These are phyloP conservation scores for Rhagoletis zephyria DNA, from an alignment of 1,140 invertebrate genomes.

Conservation along the genomic window DNA sequence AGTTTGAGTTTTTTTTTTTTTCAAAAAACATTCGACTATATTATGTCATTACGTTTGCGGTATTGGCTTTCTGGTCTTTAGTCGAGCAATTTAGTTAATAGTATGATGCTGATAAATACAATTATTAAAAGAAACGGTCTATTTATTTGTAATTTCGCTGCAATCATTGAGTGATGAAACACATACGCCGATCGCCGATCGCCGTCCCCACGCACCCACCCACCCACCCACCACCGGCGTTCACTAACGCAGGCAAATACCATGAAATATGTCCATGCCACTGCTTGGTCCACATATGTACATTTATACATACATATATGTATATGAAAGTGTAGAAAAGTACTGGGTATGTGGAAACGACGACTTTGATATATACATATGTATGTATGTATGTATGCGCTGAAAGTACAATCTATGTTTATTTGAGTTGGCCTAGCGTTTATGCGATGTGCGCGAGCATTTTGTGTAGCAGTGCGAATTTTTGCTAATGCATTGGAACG, in stretches of 20 bases:
- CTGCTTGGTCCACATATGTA: too few species aligned
- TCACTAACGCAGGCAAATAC: too few species aligned
- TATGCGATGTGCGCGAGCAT: neutral
- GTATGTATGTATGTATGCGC: neutral
- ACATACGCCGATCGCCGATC: neutral
- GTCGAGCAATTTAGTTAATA: neutral
- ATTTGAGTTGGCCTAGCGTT: conserved; percentile 10
- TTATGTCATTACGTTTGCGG: too few species aligned
- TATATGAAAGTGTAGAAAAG: neutral
- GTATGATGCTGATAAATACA: neutral
- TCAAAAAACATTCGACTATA: too few species aligned
- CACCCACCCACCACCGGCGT: too few species aligned
- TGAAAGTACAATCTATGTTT: neutral
- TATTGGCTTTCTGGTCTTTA: neutral
- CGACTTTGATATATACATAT: neutral
- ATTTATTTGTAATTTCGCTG: neutral
- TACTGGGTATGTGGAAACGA: neutral
- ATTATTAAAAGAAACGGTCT: conserved; percentile 23
- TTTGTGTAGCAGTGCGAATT: conserved; percentile 59
- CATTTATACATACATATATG: too few species aligned
- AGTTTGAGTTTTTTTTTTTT: too few species aligned
- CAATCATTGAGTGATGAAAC: neutral
- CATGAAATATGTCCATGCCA: too few species aligned
- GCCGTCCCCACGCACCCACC: neutral
- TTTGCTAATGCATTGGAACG: conserved; percentile 71